Conservation (phyloP, 2,797 vertebrate species). For the Sebastes taczanowskii region DNA sequence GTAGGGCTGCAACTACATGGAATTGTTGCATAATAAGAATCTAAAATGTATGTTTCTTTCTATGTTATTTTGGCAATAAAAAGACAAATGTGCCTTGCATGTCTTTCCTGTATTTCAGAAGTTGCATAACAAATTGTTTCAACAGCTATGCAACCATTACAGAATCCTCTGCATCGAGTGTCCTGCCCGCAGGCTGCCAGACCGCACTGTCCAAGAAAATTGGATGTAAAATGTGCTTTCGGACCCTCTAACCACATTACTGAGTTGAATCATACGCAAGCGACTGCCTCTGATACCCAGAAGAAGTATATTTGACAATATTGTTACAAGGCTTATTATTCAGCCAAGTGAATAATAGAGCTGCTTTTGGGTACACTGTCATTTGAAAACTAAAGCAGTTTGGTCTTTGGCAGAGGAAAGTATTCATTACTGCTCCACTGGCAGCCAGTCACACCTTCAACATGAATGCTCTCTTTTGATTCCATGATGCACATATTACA, state of each 20-base stretch:
- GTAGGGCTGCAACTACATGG: neutral
- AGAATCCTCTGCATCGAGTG: conserved; percentile 44
- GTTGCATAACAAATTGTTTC: conserved; percentile 55
- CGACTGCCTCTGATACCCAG: conserved; percentile 33
- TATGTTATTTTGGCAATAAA: conserved; percentile 18
- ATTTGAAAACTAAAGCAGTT: conserved; percentile 39
- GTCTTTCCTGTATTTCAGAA: conserved; percentile 36
- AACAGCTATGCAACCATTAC: conserved; percentile 53
- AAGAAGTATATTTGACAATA: conserved; percentile 47
- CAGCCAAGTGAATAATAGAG: conserved; percentile 41
- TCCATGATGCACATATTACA: conserved; percentile 11
- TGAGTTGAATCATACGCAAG: conserved; percentile 40
- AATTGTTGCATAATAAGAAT: neutral
- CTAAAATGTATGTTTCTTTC: neutral
- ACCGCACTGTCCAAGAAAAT: conserved; percentile 41
- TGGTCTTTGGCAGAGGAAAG: conserved; percentile 38
- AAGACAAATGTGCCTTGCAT: neutral
- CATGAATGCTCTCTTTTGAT: conserved; percentile 28
- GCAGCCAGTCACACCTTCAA: conserved; percentile 32
- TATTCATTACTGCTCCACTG: conserved; percentile 33
- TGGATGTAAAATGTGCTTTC: conserved; percentile 62
- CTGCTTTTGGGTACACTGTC: conserved; percentile 31
- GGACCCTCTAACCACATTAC: conserved; percentile 46
- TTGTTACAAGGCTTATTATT: conserved; percentile 53
- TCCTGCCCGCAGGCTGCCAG: conserved; percentile 37